Percentiles rank a stretch among this genome's conserved stretches.
Evolutionary conservation across 2,888 invertebrate genomes (phyloP).

Genomic region (Nomada ruficornis): DNA sequence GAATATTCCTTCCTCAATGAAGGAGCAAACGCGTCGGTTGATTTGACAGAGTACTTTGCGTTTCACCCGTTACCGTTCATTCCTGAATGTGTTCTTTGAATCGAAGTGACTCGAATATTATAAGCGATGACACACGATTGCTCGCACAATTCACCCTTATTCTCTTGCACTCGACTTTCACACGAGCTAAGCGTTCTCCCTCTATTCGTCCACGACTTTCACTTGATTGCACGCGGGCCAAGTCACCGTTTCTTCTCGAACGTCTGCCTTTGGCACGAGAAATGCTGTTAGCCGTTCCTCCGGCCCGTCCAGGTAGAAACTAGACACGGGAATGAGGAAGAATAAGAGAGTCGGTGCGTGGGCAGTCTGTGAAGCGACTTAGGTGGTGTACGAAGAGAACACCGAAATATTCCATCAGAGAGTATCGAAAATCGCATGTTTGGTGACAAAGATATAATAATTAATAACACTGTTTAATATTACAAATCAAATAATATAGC

Average conservation of each 20-base stretch:
- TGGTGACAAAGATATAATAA: too few relatives aligned
- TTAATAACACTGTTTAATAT: too few relatives aligned
- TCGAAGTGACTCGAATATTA: neutral
- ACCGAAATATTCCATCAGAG: slow-evolving; percentile 60
- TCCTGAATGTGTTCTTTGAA: too few relatives aligned
- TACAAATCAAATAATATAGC: too few relatives aligned
- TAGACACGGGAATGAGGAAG: slow-evolving; percentile 47
- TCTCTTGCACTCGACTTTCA: slow-evolving; percentile 58
- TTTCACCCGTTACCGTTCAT: neutral
- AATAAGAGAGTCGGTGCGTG: slow-evolving; percentile 42
- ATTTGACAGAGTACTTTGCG: too few relatives aligned
- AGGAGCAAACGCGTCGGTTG: too few relatives aligned
- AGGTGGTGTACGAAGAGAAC: slow-evolving; percentile 37
- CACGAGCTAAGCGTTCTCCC: slow-evolving; percentile 57
- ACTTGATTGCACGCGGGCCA: slow-evolving; percentile 67
- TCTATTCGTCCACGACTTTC: slow-evolving; percentile 56
- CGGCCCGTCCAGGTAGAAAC: slow-evolving; percentile 25
- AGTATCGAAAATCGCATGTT: neutral
- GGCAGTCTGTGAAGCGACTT: slow-evolving; percentile 13
- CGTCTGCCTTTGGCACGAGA: slow-evolving; percentile 68
- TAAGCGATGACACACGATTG: neutral
- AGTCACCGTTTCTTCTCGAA: slow-evolving; percentile 62
- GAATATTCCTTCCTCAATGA: neutral
- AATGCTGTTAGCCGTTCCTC: slow-evolving; percentile 48
- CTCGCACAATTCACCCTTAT: slow-evolving; percentile 58